These are phyloP conservation scores for Scytalopus superciliaris DNA, from an alignment of 2,113 vertebrate genomes.

Conservation along the genomic window DNA sequence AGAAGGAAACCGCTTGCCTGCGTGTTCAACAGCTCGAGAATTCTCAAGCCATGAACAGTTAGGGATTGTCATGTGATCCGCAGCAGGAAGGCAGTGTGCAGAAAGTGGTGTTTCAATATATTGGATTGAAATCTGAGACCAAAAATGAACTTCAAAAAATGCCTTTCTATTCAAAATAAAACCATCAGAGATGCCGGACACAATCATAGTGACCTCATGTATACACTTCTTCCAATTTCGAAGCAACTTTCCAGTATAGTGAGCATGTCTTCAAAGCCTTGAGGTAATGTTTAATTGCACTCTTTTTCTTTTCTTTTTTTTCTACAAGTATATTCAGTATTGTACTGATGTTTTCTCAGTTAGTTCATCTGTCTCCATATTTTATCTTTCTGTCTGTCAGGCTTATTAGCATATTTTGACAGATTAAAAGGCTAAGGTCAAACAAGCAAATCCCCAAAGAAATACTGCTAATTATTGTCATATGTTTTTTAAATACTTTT, in stretches of 20 bases:
- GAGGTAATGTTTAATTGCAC: slow-evolving; percentile 27
- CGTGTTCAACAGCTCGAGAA: neutral
- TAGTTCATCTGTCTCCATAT: slow-evolving; percentile 51
- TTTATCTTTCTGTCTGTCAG: slow-evolving; percentile 75
- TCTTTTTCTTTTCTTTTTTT: neutral
- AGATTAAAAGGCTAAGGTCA: slow-evolving; percentile 82
- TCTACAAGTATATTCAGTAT: slow-evolving; percentile 40
- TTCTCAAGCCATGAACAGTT: neutral
- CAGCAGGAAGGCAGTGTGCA: neutral
- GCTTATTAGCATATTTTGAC: slow-evolving; percentile 77
- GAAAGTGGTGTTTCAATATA: neutral
- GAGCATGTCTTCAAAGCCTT: slow-evolving; percentile 2
- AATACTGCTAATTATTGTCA: slow-evolving; percentile 78
- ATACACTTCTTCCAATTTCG: neutral
- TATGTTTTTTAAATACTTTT: slow-evolving; percentile 77
- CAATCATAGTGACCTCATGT: neutral
- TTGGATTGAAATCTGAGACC: neutral
- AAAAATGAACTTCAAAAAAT: neutral
- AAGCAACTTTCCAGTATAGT: neutral
- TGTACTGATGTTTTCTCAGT: slow-evolving; percentile 58
- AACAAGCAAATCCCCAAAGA: slow-evolving; percentile 78
- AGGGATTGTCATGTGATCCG: neutral
- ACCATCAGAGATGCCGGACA: neutral
- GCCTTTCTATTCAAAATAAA: neutral
- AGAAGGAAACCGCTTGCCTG: neutral